These are phyloP conservation scores for Steinernema feltiae DNA, from an alignment of 1,140 invertebrate species.

Conservation along the genomic window DNA sequence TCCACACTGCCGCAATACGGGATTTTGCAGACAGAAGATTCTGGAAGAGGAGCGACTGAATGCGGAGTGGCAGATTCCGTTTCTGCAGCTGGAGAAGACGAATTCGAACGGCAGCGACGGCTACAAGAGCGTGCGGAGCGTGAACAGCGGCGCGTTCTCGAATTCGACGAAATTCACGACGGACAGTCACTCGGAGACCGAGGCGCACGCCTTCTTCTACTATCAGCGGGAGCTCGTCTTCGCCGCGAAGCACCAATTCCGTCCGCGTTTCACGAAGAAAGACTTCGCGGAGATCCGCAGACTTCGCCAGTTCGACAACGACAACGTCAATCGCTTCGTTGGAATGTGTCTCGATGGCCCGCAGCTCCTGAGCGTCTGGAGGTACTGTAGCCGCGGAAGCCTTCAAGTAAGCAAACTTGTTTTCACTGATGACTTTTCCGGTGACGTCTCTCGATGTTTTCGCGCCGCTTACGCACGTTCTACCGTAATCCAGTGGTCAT, in stretches of 20 bases:
- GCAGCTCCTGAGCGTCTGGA: slow-evolving; percentile 36
- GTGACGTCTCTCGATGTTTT: too few relatives aligned
- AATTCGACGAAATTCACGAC: slow-evolving; percentile 27
- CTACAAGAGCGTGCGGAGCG: slow-evolving; percentile 18
- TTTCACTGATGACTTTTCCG: background rate
- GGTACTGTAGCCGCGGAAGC: slow-evolving; percentile 31
- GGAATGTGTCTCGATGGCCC: slow-evolving; percentile 48
- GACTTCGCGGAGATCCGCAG: slow-evolving; percentile 34
- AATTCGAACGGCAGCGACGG: slow-evolving; percentile 5
- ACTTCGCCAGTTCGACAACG: slow-evolving; percentile 46
- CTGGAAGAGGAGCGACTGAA: slow-evolving; percentile 32
- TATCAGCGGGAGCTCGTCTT: slow-evolving; percentile 45
- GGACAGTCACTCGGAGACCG: slow-evolving; percentile 42
- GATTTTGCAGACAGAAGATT: slow-evolving; percentile 17
- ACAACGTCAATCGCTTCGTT: slow-evolving; percentile 50
- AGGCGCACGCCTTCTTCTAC: slow-evolving; percentile 45
- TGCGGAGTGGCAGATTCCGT: slow-evolving; percentile 24
- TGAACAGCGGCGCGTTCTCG: slow-evolving; percentile 20
- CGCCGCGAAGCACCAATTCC: slow-evolving; percentile 31
- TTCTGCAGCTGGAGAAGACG: slow-evolving; percentile 2
- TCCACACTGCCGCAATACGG: background rate
- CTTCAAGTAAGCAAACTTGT: background rate
- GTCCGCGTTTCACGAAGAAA: slow-evolving; percentile 12
- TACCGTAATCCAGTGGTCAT: background rate
- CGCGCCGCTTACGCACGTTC: background rate